A percentile compares a stretch with the other conserved stretches of the same genome.
phyloP scores from a whole-genome alignment of 2,113 vertebrate genomes.

The Hystrix cristata region DNA sequence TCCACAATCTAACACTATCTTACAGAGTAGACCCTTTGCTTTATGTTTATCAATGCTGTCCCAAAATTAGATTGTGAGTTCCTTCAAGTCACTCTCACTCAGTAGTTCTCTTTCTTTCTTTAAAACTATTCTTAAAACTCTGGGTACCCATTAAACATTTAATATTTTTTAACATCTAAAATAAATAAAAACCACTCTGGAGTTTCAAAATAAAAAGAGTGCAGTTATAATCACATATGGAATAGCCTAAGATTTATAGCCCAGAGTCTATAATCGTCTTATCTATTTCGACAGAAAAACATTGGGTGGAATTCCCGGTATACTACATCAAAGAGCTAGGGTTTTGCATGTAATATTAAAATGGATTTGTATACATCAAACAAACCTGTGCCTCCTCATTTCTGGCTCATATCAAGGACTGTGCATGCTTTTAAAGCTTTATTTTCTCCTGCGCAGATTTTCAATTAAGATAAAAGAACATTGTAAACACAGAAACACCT shows the following conservation, averaged over 20 bases:
- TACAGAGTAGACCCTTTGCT: not conserved
- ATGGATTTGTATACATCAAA: conserved; percentile 54
- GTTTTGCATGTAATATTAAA: not conserved
- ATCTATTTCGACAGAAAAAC: conserved; percentile 64
- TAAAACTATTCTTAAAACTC: not conserved
- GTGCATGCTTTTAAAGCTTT: conserved; percentile 45
- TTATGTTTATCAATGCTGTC: not conserved
- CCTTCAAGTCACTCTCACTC: not conserved
- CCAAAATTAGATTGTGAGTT: not conserved
- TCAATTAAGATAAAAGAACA: not conserved
- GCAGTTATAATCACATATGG: not conserved
- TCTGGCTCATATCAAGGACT: conserved; percentile 47
- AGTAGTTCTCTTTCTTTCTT: not conserved
- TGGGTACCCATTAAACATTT: not conserved
- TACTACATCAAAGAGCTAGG: conserved; percentile 49
- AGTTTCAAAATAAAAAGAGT: not conserved
- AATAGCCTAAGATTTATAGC: not conserved
- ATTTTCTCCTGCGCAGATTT: conserved; percentile 47
- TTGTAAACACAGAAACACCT: conserved; percentile 17
- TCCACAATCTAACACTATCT: not conserved
- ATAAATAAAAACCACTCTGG: conserved; percentile 42
- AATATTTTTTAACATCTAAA: not conserved
- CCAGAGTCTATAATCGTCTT: not conserved
- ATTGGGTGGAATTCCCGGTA: conserved; percentile 42
- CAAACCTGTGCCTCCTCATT: conserved; percentile 27